Evolutionary conservation across 2,888 invertebrate species (phyloP), one percentile per base, ranked within the genome.

Genomic region (Parnassius orleans): DNA sequence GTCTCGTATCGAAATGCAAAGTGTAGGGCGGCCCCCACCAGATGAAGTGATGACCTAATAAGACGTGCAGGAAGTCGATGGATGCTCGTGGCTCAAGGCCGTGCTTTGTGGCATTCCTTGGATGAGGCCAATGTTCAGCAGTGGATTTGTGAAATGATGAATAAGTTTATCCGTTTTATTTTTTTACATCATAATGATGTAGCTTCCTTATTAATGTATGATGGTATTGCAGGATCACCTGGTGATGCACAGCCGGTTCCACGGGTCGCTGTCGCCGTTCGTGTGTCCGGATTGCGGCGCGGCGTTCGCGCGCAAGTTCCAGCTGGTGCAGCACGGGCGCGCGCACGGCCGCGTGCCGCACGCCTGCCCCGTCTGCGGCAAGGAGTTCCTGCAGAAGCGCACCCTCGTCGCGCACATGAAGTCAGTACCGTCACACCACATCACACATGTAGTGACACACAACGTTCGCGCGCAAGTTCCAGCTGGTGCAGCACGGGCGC

Each of bases 231-330:
- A 91, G 91, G 91, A 90, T 80, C 93, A 98, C 73, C 79, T 93
- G 70, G 96, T 97, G 73, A 97, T 97, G 92, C 97, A 98, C 90
- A 94, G 96, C 65, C 92, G 98, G 67, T 98, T 98, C 87, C 98
- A 98, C 87, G 98, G 98, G n/a, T 98, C 98, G 9, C 94, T 98
- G 76, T 97, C 98, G 76, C 98, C 99, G 11, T 99, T 98, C 89
- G 96, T 96, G 71, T 99, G 99, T 85, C 94, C 95, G 60, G 97
- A 97, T 79, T 99, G 99, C 79, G 96, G 96, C 24, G 95, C 95
- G 60, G 95, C 96, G 64, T 96, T 96, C 88, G 95, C 96, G 63
- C 93, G 96, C 96, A 64, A 96, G 92, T 96, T 96, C 88, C 96
- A 96, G 83, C 91, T 96, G 70, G 96, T 96, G 54, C 96, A 96